These are phyloP conservation scores for Poecile atricapillus DNA, from an alignment of 2,113 vertebrate species.

Conservation along the genomic window DNA sequence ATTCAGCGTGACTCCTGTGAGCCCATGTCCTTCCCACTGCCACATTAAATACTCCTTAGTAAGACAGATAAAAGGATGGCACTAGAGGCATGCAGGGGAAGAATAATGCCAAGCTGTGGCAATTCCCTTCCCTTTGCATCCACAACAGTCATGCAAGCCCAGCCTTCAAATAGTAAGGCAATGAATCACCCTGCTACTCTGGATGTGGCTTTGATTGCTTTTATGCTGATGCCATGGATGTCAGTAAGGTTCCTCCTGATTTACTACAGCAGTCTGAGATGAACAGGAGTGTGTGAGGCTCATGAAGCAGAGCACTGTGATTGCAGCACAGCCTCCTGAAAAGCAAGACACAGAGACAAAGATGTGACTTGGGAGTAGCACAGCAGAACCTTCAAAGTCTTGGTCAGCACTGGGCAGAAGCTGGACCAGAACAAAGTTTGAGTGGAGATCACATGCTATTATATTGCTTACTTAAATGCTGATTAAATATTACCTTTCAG, in stretches of 20 bases:
- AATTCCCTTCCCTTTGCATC: neutral
- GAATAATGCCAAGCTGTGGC: neutral
- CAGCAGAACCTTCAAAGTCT: neutral
- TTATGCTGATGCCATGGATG: neutral
- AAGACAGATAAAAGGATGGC: neutral
- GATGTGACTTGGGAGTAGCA: neutral
- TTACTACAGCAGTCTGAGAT: neutral
- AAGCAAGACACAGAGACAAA: neutral
- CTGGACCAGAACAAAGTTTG: neutral
- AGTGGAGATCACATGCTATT: rapidly evolving
- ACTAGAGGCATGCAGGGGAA: neutral
- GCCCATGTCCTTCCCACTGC: neutral
- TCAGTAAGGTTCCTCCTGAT: neutral
- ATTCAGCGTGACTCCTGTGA: neutral
- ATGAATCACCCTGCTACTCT: neutral
- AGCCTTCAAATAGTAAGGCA: neutral
- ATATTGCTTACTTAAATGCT: neutral
- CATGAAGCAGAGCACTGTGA: rapidly evolving
- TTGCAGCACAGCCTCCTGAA: neutral
- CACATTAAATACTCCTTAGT: neutral
- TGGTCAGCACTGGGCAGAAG: rapidly evolving
- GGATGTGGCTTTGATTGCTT: neutral
- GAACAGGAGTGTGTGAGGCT: neutral
- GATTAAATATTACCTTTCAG: neutral
- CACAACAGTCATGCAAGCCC: neutral